Base-by-base conservation (phyloP, 2,113 vertebrate species). In the Dissostichus mawsoni region DNA sequence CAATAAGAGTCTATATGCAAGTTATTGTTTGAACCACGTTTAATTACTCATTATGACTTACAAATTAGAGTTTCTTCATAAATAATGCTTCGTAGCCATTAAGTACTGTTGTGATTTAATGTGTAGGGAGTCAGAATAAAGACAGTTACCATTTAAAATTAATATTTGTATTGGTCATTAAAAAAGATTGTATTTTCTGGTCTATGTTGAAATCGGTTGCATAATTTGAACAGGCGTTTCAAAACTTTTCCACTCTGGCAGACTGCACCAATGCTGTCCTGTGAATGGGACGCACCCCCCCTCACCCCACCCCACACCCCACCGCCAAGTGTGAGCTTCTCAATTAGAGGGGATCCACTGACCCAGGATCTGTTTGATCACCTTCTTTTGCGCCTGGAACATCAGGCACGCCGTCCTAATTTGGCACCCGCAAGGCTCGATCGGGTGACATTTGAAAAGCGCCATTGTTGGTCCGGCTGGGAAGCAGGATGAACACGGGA, bases 311-410 rank as follows among this genome's bases (percentile, higher is more conserved):
- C 9, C 12, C 14, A 11, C 41, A 17, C 51, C 9, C 3, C 18
- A 20, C 69, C 85, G 84, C 86, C 90, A 83, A 87, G 81, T 82
- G 89, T 83, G 81, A 92, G 76, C 79, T 81, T 86, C 36, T 90
- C 85, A 85, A 88, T 93, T 90, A 91, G 86, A 63, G 69, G 44
- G 45, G 80, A 85, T 78, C 76, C 70, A 71, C 53, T 87, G 89
- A 91, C 82, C 90, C 90, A 2, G 69, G 82, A 74, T 77, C 87
- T 86, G 89, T 91, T 87, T 80, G 86, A 86, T 90, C 88, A 85
- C 84, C 84, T 84, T 86, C 68, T 58, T 69, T 75, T 82, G 62
- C 57, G 68, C 74, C 63, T 2, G 81, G 81, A 90, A 89, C 82
- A 84, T 79, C 59, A 67, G 86, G 73, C 88, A 77, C 75, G 80